These are phyloP conservation scores for Drosophila phalerata DNA, from an alignment of 2,888 invertebrate genomes.

Conservation along the genomic window DNA sequence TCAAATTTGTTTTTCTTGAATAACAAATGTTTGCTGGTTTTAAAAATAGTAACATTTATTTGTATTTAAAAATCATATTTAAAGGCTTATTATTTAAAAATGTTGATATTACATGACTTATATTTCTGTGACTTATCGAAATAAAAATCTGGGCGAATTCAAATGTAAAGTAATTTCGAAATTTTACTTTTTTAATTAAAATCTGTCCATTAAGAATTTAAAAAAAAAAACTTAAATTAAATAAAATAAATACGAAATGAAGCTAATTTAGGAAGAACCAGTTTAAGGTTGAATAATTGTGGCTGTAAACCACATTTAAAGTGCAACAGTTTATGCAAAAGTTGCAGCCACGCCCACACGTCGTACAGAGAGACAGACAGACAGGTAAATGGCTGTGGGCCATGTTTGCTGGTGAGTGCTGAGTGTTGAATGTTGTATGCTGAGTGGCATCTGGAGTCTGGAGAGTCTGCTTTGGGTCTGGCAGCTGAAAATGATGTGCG, in stretches of 20 bases:
- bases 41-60: too few relatives aligned
- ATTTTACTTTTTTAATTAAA: too few relatives aligned
- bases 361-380: constrained; percentile 2
- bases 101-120: too few relatives aligned
- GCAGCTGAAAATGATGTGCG: constrained; percentile 69
- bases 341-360: constrained; percentile 60
- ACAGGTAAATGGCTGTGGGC: constrained; percentile 66
- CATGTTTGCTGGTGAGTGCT: constrained; percentile 56
- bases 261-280: neutral
- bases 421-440: constrained; percentile 34
- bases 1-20: too few relatives aligned
- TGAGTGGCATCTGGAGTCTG: constrained; percentile 50
- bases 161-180: too few relatives aligned
- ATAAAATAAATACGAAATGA: neutral
- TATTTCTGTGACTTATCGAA: too few relatives aligned
- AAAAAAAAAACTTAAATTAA: too few relatives aligned
- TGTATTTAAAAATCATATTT: too few relatives aligned
- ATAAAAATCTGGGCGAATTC: too few relatives aligned
- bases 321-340: constrained; percentile 60
- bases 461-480: constrained; percentile 31
- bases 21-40: too few relatives aligned
- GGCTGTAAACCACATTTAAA: constrained; percentile 29
- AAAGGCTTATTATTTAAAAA: too few relatives aligned
- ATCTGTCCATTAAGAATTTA: too few relatives aligned
- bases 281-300: neutral